Base-by-base conservation (phyloP, 2,113 vertebrate species). In the Lepus timidus region DNA sequence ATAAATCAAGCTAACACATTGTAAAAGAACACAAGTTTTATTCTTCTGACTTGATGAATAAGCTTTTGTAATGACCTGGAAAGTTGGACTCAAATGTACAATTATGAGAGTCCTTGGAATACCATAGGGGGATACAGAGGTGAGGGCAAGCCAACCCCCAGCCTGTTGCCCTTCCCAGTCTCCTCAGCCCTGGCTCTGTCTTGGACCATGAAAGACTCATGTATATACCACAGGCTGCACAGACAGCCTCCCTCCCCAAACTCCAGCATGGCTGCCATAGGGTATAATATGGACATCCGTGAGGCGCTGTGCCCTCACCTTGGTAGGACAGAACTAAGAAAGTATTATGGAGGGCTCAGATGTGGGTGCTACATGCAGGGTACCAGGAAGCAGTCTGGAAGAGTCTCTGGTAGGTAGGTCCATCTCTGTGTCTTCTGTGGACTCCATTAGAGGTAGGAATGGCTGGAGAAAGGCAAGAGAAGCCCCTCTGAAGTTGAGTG, bases 261-360 rank as follows among this genome's bases (percentile, higher is more conserved):
- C 19, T 6, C 16, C 22, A 1, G n/a, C 3, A 8, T 2, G 22
- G 22, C 29, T 29, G 14, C 17, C 55, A 25, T 20, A 17, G 64
- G 29, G 27, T 33, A n/a, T 14, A 49, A 12, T 4, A 23, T 1
- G 61, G 6, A 23, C 25, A 25, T 20, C 10, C 9, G 1, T 31
- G 36, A 3, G 10, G 2, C 0, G 2, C n/a, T 4, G 9, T 49
- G 51, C 9, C 13, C 22, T 25, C 2, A 23, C 13, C 27, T 6
- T 19, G 14, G 62, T 31, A 10, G 25, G 52, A 25, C n/a, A 73
- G 58, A 52, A 19, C 44, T 27, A 10, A 55, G 36, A 36, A 33
- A 25, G 27, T 16, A 51, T 61, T 22, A 25, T 0, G 8, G 29
- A 49, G 12, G 44, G 20, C 25, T 33, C 71, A 64, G 36, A 19